Percentiles rank a stretch among this genome's conserved stretches.
Conservation (phyloP, 2,113 vertebrate genomes). For the Pseudonaja textilis region DNA sequence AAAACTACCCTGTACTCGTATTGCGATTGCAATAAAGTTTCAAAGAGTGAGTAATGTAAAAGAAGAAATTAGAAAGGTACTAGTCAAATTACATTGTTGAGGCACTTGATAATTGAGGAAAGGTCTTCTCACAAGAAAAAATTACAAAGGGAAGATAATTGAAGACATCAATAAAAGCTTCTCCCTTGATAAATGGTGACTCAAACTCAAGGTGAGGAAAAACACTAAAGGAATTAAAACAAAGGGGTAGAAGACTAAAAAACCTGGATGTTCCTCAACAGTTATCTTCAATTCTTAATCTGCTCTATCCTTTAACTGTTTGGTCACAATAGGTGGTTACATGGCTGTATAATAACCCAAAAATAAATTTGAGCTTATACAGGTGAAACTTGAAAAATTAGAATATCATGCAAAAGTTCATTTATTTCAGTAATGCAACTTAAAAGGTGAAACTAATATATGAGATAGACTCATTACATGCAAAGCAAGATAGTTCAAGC, state of each 20-base stretch:
- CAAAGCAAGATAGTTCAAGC: no score
- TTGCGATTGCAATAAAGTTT: background rate
- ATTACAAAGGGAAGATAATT: background rate
- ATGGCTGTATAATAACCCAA: background rate
- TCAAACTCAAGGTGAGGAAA: background rate
- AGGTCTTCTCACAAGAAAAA: background rate
- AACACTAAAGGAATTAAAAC: background rate
- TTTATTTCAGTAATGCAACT: no score
- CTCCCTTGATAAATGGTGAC: background rate
- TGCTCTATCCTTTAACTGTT: background rate
- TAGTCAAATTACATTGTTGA: background rate
- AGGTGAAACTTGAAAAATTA: no score
- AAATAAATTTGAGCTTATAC: background rate
- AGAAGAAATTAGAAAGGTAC: background rate
- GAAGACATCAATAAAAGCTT: background rate
- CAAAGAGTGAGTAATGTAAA: background rate
- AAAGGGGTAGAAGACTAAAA: background rate
- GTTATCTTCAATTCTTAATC: background rate
- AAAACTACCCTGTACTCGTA: background rate
- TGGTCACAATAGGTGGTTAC: background rate
- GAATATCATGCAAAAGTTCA: no score
- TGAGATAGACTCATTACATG: no score
- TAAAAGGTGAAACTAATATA: no score
- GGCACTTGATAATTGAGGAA: background rate
- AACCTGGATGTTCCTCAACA: background rate